Evolutionary conservation across 2,888 invertebrate species (phyloP).

Genomic region (Cerastis leucographa): DNA sequence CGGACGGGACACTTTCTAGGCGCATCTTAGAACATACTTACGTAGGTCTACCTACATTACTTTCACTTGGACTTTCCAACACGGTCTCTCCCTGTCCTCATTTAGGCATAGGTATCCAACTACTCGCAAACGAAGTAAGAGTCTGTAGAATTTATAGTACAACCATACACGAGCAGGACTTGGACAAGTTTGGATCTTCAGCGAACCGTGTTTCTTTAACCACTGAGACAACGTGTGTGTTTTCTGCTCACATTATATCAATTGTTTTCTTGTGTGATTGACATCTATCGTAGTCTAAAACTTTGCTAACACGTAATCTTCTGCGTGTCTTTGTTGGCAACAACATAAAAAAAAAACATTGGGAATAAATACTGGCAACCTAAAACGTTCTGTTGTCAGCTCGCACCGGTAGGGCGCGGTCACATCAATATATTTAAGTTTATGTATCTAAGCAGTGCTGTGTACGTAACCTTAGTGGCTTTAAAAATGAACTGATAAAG

Average conservation of each 20-base stretch:
- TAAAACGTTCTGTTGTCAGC: no score
- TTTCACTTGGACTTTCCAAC: slow-evolving; percentile 64
- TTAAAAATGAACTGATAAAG: no score
- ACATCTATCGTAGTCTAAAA: neutral
- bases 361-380: no score
- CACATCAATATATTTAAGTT: no score
- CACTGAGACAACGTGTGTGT: neutral
- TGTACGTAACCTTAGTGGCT: no score
- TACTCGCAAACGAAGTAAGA: neutral
- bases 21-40: slow-evolving; percentile 51
- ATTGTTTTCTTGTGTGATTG: neutral
- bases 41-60: slow-evolving; percentile 55
- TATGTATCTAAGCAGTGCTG: no score
- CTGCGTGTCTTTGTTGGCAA: neutral
- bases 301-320: neutral
- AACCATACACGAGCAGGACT: neutral
- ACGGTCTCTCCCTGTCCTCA: slow-evolving; percentile 50
- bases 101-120: slow-evolving; percentile 15
- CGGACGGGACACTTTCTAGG: slow-evolving; percentile 56
- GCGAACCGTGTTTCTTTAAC: neutral
- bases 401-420: no score
- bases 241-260: neutral
- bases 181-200: neutral
- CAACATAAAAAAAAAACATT: no score
- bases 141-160: neutral